Base-by-base conservation (phyloP, 2,888 invertebrate genomes). In the Balanococcus diminutus region DNA sequence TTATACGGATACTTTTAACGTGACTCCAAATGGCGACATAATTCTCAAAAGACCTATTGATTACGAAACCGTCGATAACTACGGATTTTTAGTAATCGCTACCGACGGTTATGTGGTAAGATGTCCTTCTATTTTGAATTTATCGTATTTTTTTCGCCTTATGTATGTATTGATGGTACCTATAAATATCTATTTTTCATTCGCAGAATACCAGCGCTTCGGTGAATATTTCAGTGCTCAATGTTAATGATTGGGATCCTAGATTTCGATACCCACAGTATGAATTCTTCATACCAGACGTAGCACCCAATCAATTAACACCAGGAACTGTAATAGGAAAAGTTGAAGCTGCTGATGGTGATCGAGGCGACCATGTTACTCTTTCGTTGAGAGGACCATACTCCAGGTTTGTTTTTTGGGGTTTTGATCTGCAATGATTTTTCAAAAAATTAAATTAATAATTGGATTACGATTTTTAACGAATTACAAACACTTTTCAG, bases 161-260 rank as follows among this genome's bases (percentile, higher is more conserved):
- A 56, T n/a, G n/a, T n/a, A n/a, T n/a, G n/a, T n/a, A 56, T 22
- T 56, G 2, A 22, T 16, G 8, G 16, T 14, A 25, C 28, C 1
- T 36, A 32, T 31, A 11, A n/a, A n/a, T n/a, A n/a, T n/a, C n/a
- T n/a, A 51, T 81, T 82, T 67, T 67, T 87, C 81, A 87, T 86
- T 90, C 91, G 0, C 90, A 96, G 95, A 96, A 96, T 90, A 96
- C 96, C 89, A 95, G 96, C 0, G 94, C 96, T 0, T 92, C 94
- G 8, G 93, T 97, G 2, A 94, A 95, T 89, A 92, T 97, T 36
- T 94, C 94, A 0, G 95, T 97, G 19, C 91, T 94, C 88, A 95
- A 97, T 90, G 95, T 96, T 9, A 97, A 97, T 90, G 97, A 97
- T 89, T 97, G 97, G 96, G 96, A 96, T 90, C 97, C 97, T 0